phyloP scores from a whole-genome alignment of 2,888 invertebrate species.

The Plebejus melissa region DNA sequence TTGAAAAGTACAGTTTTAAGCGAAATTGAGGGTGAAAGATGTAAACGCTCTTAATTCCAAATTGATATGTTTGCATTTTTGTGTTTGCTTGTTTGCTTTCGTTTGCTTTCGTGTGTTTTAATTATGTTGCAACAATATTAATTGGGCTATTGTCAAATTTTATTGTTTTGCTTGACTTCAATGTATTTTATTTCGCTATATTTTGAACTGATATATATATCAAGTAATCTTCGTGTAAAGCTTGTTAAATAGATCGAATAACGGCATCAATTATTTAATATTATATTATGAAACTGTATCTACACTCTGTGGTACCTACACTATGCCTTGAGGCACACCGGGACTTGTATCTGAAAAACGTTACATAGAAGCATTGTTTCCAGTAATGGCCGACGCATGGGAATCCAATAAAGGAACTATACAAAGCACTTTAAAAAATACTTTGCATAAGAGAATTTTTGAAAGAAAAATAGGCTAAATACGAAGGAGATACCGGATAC shows the following conservation, averaged over 20 bases:
- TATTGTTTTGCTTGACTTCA: background rate
- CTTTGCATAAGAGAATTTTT: background rate
- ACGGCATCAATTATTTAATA: background rate
- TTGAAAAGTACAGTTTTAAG: no score
- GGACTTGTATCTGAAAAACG: background rate
- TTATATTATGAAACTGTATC: background rate
- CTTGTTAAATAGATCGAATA: background rate
- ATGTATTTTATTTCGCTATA: background rate
- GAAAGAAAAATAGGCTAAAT: background rate
- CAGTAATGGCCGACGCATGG: background rate
- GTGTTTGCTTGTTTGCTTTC: no score
- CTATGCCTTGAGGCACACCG: background rate
- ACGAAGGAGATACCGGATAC: background rate
- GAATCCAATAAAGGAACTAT: background rate
- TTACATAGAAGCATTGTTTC: conserved; percentile 13
- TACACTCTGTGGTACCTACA: background rate
- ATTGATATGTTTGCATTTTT: background rate
- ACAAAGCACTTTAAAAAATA: background rate
- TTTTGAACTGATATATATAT: no score
- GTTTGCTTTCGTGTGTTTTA: background rate
- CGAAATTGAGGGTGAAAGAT: no score
- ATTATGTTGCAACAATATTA: background rate
- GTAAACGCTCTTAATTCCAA: no score
- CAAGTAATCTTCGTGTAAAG: background rate
- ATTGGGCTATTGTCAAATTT: background rate